These are phyloP conservation scores for Hydrotaea cyrtoneurina DNA, from an alignment of 2,888 invertebrate species.

Conservation along the genomic window DNA sequence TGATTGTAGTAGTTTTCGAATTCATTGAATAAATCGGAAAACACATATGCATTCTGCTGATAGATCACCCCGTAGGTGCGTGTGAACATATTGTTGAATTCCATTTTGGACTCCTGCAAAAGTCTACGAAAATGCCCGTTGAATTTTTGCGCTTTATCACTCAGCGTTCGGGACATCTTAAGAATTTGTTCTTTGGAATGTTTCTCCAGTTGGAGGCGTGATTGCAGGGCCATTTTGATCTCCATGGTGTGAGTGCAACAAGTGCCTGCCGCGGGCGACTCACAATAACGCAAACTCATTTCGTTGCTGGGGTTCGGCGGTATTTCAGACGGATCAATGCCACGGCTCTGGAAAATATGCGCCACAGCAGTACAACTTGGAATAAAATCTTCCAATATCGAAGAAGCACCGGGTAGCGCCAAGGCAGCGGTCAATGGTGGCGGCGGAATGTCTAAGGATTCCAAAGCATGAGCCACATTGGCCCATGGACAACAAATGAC, in stretches of 20 bases:
- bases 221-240: conserved; percentile 86
- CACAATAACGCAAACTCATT: conserved; percentile 80
- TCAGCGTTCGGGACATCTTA: conserved; percentile 88
- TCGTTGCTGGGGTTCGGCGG: conserved; percentile 82
- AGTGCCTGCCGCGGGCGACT: conserved; percentile 81
- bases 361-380: conserved; percentile 81
- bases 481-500: conserved; percentile 56
- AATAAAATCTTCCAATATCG: conserved; percentile 78
- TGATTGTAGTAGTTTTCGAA: conserved; percentile 93
- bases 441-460: conserved; percentile 44
- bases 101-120: conserved; percentile 89
- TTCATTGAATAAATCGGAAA: conserved; percentile 94
- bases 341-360: conserved; percentile 81
- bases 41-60: conserved; percentile 95
- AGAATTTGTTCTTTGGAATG: conserved; percentile 88
- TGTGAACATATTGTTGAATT: conserved; percentile 97
- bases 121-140: conserved; percentile 94
- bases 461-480: conserved; percentile 45
- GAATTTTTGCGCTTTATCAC: conserved; percentile 89
- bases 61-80: conserved; percentile 97
- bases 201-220: conserved; percentile 88
- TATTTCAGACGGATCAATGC: conserved; percentile 81
- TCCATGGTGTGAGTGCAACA: conserved; percentile 85
- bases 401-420: conserved; percentile 71
- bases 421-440: conserved; percentile 67